Evolutionary conservation across 2,113 vertebrate genomes (phyloP).

Genomic region (Mionectes macconnelli): DNA sequence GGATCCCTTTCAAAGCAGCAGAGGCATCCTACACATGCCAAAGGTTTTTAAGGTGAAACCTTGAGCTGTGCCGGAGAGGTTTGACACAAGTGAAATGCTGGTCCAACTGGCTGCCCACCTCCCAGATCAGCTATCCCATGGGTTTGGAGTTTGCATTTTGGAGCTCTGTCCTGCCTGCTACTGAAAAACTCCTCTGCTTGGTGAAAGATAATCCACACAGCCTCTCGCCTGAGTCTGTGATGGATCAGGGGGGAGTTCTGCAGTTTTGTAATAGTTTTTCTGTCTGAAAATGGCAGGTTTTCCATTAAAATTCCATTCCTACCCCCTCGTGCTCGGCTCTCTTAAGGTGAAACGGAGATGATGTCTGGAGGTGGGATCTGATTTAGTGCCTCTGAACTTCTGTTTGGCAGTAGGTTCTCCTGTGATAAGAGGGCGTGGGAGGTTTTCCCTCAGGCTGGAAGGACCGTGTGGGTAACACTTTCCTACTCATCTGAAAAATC

Average conservation of each 20-base stretch:
- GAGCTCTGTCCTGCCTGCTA: background rate
- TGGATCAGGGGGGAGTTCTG: background rate
- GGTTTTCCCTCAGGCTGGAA: background rate
- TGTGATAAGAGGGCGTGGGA: background rate
- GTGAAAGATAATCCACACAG: background rate
- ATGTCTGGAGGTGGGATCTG: background rate
- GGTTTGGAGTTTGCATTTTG: background rate
- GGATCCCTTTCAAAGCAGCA: background rate
- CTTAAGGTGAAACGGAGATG: background rate
- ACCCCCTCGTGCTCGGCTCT: rapidly evolving
- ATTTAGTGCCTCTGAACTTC: background rate
- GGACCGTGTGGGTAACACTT: background rate
- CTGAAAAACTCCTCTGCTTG: background rate
- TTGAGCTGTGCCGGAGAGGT: background rate
- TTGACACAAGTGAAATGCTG: background rate
- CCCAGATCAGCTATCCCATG: background rate
- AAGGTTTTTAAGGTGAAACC: background rate
- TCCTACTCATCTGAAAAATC: background rate
- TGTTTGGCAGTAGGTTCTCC: background rate
- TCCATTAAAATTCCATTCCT: background rate
- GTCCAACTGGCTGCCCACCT: background rate
- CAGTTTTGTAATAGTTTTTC: background rate
- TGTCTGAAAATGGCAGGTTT: background rate
- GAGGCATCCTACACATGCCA: background rate
- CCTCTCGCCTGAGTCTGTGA: background rate